These are phyloP conservation scores for Erinaceus europaeus DNA, from an alignment of 2,113 vertebrate genomes.

Conservation along the genomic window DNA sequence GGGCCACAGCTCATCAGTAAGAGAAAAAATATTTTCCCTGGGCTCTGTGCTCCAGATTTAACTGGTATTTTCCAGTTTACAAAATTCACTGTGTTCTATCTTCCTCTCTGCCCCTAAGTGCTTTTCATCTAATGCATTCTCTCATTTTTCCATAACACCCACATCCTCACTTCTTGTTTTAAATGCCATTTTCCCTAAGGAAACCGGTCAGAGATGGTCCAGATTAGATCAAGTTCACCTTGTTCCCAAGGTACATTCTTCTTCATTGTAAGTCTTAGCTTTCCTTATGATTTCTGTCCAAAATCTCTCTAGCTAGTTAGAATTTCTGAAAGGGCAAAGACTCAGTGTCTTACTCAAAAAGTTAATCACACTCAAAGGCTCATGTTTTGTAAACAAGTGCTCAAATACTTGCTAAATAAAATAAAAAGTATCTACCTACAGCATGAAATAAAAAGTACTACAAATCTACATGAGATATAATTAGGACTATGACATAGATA, in stretches of 20 bases:
- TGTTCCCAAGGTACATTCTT: not conserved
- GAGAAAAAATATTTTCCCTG: not conserved
- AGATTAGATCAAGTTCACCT: too few species aligned
- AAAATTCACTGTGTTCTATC: not conserved
- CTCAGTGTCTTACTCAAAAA: not conserved
- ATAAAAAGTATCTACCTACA: not conserved
- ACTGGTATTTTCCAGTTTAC: not conserved
- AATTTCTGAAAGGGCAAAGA: not conserved
- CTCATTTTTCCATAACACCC: not conserved
- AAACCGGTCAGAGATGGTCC: not conserved
- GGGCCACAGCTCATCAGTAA: too few species aligned
- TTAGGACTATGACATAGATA: not conserved
- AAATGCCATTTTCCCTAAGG: not conserved
- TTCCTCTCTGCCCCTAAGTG: not conserved
- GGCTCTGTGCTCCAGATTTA: not conserved
- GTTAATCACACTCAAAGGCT: too few species aligned
- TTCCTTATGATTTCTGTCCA: not conserved
- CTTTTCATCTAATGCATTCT: not conserved
- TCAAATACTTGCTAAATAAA: not conserved
- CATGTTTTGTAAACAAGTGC: too few species aligned
- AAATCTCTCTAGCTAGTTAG: fast-evolving
- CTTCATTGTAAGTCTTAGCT: not conserved
- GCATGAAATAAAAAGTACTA: not conserved
- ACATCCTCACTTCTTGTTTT: not conserved
- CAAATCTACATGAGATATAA: not conserved